Evolutionary conservation across 2,797 vertebrate genomes (phyloP), one percentile per base, ranked within the genome.

Genomic region (Potorous gilbertii): DNA sequence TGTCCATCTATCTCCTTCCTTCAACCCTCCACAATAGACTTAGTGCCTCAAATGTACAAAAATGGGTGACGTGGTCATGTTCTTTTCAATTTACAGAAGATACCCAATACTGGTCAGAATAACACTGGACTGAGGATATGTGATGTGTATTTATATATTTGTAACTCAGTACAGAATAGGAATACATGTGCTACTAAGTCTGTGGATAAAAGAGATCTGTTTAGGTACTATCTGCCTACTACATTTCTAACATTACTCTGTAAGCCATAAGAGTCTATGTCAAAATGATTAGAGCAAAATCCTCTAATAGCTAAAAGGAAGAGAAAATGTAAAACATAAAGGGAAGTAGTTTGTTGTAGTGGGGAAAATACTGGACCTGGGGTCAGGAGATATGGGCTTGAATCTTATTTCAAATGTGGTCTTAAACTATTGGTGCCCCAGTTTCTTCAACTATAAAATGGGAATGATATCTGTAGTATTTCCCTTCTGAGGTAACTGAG

Each of bases 31-130:
- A 95, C 93, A 31, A 54, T 57, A 96, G 29, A 12, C 28, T 50
- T 81, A n/a, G 56, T 92, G 56, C 40, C n/a, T 92, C 93, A 93
- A 95, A 96, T 93, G 18, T 92, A 92, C 95, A 96, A 87, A 96
- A 89, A 94, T 0, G 95, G 55, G 92, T 93, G 3, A 3, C 90
- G 50, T 95, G 89, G 93, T 21, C 93, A 94, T 94, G 95, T 92
- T 54, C 94, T 62, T 94, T 94, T n/a, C 96, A 96, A 28, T 93
- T 97, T 56, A 94, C 93, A 95, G 14, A 96, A 96, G 92, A 92
- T 81, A 1, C 95, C 87, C 94, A 95, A 27, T 93, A 92, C 14
- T 92, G 92, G n/a, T 34, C 96, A 40, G 27, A 94, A 96, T 92
- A 12, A 96, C 91, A 55, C 46, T 74, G 92, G 91, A 92, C 54